Percentiles rank a stretch among this genome's conserved stretches.
Conservation (phyloP, 2,888 invertebrate genomes). For the Stenodera caucasica region DNA sequence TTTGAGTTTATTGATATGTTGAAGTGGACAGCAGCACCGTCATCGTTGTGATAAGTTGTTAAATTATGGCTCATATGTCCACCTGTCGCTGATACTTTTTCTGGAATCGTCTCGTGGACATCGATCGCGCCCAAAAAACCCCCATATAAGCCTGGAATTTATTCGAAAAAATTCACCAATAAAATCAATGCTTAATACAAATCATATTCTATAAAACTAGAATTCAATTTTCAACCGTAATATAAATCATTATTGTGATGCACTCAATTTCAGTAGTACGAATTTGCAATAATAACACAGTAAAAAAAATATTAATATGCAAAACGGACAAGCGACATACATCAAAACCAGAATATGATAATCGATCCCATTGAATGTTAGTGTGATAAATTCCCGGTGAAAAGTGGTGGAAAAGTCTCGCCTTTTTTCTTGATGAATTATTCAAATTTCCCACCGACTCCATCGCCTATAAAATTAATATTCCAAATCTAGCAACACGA, state of each 20-base stretch:
- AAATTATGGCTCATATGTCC: constrained; percentile 48
- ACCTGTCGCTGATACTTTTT: constrained; percentile 63
- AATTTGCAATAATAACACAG: not conserved
- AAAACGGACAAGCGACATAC: not conserved
- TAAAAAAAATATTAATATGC: not conserved
- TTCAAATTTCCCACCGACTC: not conserved
- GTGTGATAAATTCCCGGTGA: not conserved
- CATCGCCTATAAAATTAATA: too few relatives aligned
- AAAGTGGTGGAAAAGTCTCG: not conserved
- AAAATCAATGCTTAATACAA: not conserved
- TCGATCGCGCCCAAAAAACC: constrained; percentile 52
- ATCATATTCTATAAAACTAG: too few relatives aligned
- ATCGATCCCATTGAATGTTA: not conserved
- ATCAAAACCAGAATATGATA: not conserved
- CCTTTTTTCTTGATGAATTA: not conserved
- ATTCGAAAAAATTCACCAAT: not conserved
- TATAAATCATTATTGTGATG: not conserved
- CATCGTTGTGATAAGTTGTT: constrained; percentile 61
- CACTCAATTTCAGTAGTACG: not conserved
- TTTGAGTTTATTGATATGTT: constrained; percentile 54
- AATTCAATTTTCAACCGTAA: too few relatives aligned
- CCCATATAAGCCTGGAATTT: constrained; percentile 56
- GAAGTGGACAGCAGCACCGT: constrained; percentile 59
- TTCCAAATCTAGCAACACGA: too few relatives aligned
- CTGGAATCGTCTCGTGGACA: constrained; percentile 64